Conservation (phyloP, 2,113 vertebrate genomes). For the Burhinus bistriatus region DNA sequence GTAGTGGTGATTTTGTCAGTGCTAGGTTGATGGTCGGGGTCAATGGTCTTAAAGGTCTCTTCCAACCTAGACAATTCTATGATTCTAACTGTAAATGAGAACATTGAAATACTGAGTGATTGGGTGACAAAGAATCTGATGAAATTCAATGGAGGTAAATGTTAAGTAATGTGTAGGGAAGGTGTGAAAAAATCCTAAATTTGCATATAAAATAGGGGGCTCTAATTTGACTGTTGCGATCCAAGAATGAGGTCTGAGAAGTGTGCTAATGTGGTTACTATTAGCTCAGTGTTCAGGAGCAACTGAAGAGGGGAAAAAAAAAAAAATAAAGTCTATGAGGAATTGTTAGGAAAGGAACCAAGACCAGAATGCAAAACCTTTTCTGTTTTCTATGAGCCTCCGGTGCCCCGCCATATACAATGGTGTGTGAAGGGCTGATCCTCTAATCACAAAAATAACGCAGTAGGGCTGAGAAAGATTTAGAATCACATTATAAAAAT, state of each 20-base stretch:
- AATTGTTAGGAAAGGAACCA: neutral
- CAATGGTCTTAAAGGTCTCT: too few relatives aligned
- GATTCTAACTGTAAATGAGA: neutral
- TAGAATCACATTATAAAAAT: neutral
- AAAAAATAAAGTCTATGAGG: neutral
- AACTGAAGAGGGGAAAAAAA: neutral
- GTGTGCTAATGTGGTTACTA: too few relatives aligned
- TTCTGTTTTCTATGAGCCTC: neutral
- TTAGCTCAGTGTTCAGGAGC: neutral
- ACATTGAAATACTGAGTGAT: neutral
- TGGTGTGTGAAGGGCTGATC: neutral
- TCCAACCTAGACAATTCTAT: too few relatives aligned
- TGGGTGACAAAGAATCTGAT: neutral
- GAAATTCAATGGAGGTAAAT: neutral
- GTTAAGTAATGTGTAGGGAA: neutral
- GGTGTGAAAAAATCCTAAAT: neutral
- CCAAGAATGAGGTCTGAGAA: neutral
- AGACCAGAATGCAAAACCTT: neutral
- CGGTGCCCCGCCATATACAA: neutral
- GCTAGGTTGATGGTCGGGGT: too few relatives aligned
- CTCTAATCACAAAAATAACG: neutral
- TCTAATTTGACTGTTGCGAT: neutral
- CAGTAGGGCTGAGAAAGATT: neutral
- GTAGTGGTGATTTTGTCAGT: too few relatives aligned
- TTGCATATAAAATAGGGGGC: neutral